These are phyloP conservation scores for Muscidifurax raptorellus DNA, from an alignment of 1,140 invertebrate species.

Conservation along the genomic window DNA sequence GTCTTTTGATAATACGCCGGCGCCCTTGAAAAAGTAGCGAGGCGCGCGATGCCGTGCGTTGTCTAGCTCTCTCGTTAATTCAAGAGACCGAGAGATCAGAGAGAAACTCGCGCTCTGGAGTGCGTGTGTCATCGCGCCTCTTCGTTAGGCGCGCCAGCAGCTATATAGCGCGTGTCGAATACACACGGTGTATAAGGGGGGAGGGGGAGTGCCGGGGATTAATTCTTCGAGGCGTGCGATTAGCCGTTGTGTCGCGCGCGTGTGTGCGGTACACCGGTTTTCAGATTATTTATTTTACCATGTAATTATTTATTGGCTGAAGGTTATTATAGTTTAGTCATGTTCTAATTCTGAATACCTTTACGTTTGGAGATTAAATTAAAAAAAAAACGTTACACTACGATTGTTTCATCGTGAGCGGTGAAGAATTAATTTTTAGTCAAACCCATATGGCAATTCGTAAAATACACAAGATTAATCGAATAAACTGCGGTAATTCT, in stretches of 20 bases:
- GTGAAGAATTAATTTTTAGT: too few relatives aligned
- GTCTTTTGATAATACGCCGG: conserved; percentile 20
- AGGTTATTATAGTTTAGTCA: too few relatives aligned
- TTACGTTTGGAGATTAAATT: too few relatives aligned
- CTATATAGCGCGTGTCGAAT: not conserved
- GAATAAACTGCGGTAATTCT: too few relatives aligned
- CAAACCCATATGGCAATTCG: too few relatives aligned
- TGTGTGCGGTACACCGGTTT: not conserved
- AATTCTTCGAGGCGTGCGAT: conserved; percentile 46
- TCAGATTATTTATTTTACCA: not conserved
- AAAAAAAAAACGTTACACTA: too few relatives aligned
- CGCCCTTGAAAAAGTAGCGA: conserved; percentile 35
- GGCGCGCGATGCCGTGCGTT: not conserved
- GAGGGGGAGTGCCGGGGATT: conserved; percentile 42
- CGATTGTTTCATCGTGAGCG: too few relatives aligned
- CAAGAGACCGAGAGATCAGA: conserved; percentile 30
- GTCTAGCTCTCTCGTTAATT: conserved; percentile 21
- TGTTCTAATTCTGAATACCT: too few relatives aligned
- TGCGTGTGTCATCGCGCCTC: conserved; percentile 24
- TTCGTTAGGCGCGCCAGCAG: conserved; percentile 48
- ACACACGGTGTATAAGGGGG: too few relatives aligned
- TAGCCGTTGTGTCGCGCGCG: too few relatives aligned
- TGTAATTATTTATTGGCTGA: not conserved
- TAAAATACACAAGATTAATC: too few relatives aligned
- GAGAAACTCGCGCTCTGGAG: not conserved